phyloP scores from a whole-genome alignment of 2,888 invertebrate genomes.

The Julus scanicus region DNA sequence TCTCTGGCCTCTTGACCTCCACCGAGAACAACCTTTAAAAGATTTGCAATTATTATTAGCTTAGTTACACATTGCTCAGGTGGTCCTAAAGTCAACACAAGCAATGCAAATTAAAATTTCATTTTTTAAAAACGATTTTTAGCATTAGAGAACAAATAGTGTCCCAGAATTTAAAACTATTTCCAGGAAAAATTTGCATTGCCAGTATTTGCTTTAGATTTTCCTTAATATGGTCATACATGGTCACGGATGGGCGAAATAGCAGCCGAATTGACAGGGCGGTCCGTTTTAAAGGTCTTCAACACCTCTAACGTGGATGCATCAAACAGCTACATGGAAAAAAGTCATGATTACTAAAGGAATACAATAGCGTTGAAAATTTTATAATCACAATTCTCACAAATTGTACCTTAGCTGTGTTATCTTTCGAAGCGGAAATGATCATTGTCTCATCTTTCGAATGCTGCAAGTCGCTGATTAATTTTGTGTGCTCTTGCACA shows the following conservation, averaged over 20 bases:
- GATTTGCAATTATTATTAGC: no score
- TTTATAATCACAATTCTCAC: not conserved
- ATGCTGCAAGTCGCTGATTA: slow-evolving; percentile 96
- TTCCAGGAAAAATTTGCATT: no score
- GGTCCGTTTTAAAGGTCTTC: slow-evolving; percentile 96
- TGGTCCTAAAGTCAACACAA: no score
- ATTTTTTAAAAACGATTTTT: no score
- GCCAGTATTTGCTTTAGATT: no score
- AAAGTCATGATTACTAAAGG: no score
- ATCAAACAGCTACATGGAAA: slow-evolving; percentile 77
- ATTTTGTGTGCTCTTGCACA: slow-evolving; percentile 82
- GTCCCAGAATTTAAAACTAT: no score
- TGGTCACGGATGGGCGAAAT: slow-evolving; percentile 96
- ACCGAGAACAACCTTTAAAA: slow-evolving; percentile 82
- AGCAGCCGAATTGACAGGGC: slow-evolving; percentile 98
- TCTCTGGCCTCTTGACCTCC: slow-evolving; percentile 99
- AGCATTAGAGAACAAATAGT: no score
- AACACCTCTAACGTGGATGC: slow-evolving; percentile 84
- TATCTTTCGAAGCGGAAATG: slow-evolving; percentile 96
- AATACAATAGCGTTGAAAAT: no score
- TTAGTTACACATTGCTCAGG: no score
- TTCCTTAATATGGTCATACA: slow-evolving; percentile 71
- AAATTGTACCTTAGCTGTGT: slow-evolving; percentile 80
- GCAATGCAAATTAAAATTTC: no score
- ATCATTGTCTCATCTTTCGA: slow-evolving; percentile 94